A percentile compares a stretch with the other conserved stretches of the same genome.
These are phyloP conservation scores for Pogoniulus pusillus DNA, from an alignment of 2,797 vertebrate genomes.

Conservation along the genomic window DNA sequence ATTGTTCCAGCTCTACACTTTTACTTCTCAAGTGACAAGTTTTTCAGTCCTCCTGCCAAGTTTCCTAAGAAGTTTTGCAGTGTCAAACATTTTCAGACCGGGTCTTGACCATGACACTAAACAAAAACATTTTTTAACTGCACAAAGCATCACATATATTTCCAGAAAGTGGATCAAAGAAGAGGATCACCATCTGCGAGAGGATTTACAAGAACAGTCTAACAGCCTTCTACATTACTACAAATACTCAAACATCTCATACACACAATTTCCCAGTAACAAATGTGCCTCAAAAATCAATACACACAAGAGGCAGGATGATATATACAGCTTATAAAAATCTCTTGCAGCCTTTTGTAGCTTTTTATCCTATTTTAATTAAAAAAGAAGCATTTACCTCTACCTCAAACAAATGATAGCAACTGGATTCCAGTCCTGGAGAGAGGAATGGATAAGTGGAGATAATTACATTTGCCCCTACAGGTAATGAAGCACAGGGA, in stretches of 20 bases:
- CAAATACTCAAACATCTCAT: not conserved
- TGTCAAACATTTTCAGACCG: not conserved
- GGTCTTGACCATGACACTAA: not conserved
- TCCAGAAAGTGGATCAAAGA: not conserved
- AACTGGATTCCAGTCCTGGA: not conserved
- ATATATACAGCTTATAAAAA: not conserved
- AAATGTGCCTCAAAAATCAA: not conserved
- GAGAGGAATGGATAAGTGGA: not conserved
- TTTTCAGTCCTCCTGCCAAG: not conserved
- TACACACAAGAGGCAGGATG: not conserved
- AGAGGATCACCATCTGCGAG: not conserved
- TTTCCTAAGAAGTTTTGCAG: not conserved
- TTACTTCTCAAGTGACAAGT: not conserved
- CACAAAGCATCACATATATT: not conserved
- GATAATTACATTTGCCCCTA: not conserved
- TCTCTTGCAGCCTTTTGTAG: not conserved
- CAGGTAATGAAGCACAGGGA: rapidly evolving
- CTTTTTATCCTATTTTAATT: not conserved
- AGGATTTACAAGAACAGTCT: not conserved
- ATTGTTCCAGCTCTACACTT: not conserved
- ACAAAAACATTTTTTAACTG: not conserved
- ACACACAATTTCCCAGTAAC: not conserved
- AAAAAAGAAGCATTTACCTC: not conserved
- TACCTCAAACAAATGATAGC: not conserved
- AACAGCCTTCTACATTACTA: not conserved